Base-by-base conservation (phyloP, 2,888 invertebrate species). In the Argyresthia albistria region DNA sequence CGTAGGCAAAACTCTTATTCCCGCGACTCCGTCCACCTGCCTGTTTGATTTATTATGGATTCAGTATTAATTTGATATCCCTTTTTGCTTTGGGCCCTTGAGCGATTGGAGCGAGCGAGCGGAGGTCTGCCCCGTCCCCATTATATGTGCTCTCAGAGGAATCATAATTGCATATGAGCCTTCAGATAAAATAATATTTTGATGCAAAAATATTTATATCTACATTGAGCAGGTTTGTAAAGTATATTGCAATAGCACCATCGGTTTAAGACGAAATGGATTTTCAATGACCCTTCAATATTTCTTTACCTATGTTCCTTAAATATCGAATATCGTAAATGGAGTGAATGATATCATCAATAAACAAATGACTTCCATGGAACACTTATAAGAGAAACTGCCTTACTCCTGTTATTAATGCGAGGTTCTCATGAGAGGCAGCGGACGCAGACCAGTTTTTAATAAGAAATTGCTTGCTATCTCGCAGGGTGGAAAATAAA, bases 31-130 rank as follows among this genome's bases (percentile, higher is more conserved):
- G 73, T 82, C 81, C 87, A 86, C 87, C 87, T 87, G 87, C 86
- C 81, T 64, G 65, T 78, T 80, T 86, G 87, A 87, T 87, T 87
- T 87, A 87, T 87, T 84, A 86, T 83, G 84, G 79, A 87, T 86
- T 86, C 86, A 83, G 77, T 81, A 87, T 84, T 87, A 87, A 87
- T 87, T 86, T 86, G 86, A 86, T 87, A 86, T 86, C 78, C 87
- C 84, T 83, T 84, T 82, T 82, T 83, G 82, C 80, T 70, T 64
- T 71, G 69, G 70, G 80, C 84, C 87, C 87, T 84, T 81, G 73
- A 84, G 87, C 87, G 81, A 79, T 84, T 66, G 64, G 71, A 73
- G 70, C 76, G 77, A 72, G 74, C 73, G 70, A 64, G 63, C 64
- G 67, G 71, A 73, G 80, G 71, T 69, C 71, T 70, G 71, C 68